Conservation (phyloP, 2,888 invertebrate species). For the Agrochola circellaris region DNA sequence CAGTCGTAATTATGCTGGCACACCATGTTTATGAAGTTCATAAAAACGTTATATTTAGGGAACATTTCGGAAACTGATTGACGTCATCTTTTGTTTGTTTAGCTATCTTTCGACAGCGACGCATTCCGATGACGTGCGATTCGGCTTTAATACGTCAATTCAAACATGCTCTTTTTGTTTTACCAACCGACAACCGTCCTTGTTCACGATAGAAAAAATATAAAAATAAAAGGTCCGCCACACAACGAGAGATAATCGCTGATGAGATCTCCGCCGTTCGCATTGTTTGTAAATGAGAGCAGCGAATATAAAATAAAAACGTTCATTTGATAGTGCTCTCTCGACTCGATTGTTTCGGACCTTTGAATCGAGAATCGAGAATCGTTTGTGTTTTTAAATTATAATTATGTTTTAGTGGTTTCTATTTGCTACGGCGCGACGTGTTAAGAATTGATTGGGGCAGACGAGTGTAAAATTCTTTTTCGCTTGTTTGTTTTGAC, state of each 20-base stretch:
- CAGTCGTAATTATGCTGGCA: not conserved
- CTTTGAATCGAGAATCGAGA: constrained; percentile 70
- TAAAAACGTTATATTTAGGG: not conserved
- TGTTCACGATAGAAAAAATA: constrained; percentile 67
- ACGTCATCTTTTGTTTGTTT: constrained; percentile 12
- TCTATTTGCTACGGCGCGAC: constrained; percentile 60
- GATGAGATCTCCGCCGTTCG: constrained; percentile 82
- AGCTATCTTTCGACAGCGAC: not conserved
- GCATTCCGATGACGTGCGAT: constrained; percentile 31
- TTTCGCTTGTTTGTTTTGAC: constrained; percentile 50
- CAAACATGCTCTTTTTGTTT: constrained; percentile 78
- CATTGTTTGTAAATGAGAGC: constrained; percentile 88
- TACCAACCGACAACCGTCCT: constrained; percentile 72
- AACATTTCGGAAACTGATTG: constrained; percentile 7
- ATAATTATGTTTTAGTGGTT: constrained; percentile 69
- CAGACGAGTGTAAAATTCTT: constrained; percentile 28
- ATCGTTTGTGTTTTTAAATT: constrained; percentile 70
- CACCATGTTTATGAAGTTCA: not conserved
- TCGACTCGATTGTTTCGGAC: constrained; percentile 74
- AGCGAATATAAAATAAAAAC: constrained; percentile 79
- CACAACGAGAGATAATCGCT: constrained; percentile 81
- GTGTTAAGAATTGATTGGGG: constrained; percentile 49
- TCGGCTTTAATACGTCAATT: constrained; percentile 73
- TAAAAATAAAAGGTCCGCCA: constrained; percentile 66
- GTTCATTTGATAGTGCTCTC: constrained; percentile 76